Evolutionary conservation across 2,888 invertebrate species (phyloP).

Genomic region (Diogma glabrata): DNA sequence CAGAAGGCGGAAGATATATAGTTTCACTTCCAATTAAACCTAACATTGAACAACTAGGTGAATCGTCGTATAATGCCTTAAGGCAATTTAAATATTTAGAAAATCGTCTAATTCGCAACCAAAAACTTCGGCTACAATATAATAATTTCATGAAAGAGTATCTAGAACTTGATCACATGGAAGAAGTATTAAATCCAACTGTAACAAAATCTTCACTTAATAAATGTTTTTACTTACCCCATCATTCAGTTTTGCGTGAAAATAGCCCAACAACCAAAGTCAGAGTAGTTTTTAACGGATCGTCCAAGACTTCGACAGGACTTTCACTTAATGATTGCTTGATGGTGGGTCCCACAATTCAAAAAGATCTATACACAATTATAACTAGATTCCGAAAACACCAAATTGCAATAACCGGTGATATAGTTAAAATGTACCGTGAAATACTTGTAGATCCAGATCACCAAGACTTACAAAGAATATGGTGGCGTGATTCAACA

Average conservation of each 20-base stretch:
- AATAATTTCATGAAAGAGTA: conserved; percentile 2
- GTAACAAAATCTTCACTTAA: neutral
- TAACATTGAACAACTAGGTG: neutral
- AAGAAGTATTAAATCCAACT: neutral
- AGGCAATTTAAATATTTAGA: neutral
- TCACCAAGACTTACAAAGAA: conserved; percentile 23
- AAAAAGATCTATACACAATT: conserved; percentile 22
- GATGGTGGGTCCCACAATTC: conserved; percentile 21
- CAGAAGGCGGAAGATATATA: neutral
- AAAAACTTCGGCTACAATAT: neutral
- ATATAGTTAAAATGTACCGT: conserved; percentile 29
- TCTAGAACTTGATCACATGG: neutral
- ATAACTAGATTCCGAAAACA: conserved; percentile 22
- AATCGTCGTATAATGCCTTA: neutral
- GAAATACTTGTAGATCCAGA: conserved; percentile 20
- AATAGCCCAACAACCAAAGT: conserved; percentile 22
- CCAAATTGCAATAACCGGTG: conserved; percentile 23
- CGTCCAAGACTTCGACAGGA: conserved; percentile 18
- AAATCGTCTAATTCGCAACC: neutral
- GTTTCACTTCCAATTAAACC: conserved; percentile 4
- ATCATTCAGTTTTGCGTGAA: conserved; percentile 22
- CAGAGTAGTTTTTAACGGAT: conserved; percentile 23
- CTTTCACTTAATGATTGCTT: conserved; percentile 22
- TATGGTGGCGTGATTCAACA: conserved; percentile 24
- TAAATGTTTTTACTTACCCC: conserved; percentile 19